A percentile compares a stretch with the other conserved stretches of the same genome.
These are phyloP conservation scores for Phylloscopus collybita DNA, from an alignment of 2,797 vertebrate species.

Conservation along the genomic window DNA sequence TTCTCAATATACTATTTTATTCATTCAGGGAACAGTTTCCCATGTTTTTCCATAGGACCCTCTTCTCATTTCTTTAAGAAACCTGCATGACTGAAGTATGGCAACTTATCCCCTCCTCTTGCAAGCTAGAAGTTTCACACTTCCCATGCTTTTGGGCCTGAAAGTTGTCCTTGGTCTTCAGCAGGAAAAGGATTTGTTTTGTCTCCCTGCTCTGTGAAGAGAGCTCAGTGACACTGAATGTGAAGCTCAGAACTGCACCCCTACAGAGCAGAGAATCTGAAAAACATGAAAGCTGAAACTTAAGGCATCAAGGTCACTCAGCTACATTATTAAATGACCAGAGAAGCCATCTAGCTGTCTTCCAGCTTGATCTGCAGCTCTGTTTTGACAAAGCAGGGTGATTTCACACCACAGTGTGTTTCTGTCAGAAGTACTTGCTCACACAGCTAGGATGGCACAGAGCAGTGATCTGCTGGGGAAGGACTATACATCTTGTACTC, in stretches of 20 bases:
- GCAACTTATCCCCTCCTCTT: not conserved
- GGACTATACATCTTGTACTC: not conserved
- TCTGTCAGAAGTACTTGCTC: not conserved
- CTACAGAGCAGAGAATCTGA: too few species aligned
- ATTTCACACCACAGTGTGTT: not conserved
- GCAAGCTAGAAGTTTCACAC: not conserved
- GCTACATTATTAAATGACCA: rapidly evolving
- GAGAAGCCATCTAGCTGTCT: not conserved
- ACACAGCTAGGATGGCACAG: not conserved
- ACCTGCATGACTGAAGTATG: not conserved
- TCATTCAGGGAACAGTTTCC: not conserved
- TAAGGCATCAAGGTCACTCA: too few species aligned
- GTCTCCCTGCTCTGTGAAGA: too few species aligned
- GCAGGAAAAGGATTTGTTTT: too few species aligned
- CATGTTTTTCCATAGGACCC: not conserved
- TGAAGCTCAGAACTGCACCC: too few species aligned
- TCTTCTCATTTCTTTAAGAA: not conserved
- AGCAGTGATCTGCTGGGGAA: not conserved
- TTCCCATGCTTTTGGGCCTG: not conserved
- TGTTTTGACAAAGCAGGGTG: not conserved
- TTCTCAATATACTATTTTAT: not conserved
- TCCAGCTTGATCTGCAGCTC: not conserved
- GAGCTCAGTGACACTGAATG: too few species aligned
- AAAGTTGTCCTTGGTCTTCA: too few species aligned
- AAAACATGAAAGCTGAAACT: too few species aligned